A percentile compares a stretch with the other conserved stretches of the same genome.
Conservation (phyloP, 2,888 invertebrate species). For the Cantharis rustica region DNA sequence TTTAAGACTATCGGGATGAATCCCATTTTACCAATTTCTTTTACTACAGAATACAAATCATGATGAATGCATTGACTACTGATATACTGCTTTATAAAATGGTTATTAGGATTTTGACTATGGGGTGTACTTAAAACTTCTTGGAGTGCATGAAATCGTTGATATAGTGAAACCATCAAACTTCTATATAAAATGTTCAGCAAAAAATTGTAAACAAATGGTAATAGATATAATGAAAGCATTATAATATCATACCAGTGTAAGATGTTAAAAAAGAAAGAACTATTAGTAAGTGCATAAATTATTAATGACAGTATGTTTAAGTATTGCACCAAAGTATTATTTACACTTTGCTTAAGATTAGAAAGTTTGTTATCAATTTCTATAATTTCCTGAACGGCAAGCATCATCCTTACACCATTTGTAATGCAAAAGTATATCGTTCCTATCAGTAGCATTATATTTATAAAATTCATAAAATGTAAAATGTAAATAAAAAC, state of each 20-base stretch:
- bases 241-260: not conserved
- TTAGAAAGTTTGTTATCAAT: not conserved
- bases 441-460: not conserved
- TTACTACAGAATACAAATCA: too few relatives aligned
- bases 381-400: not conserved
- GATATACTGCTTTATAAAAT: too few relatives aligned
- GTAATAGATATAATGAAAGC: not conserved
- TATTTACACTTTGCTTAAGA: not conserved
- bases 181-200: too few relatives aligned
- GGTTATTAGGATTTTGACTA: too few relatives aligned
- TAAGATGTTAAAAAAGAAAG: too few relatives aligned
- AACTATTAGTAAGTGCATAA: not conserved
- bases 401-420: not conserved
- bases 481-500: not conserved
- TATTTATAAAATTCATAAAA: not conserved
- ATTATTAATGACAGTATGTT: not conserved
- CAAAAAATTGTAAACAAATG: too few relatives aligned
- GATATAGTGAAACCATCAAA: too few relatives aligned
- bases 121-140: too few relatives aligned
- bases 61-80: too few relatives aligned
- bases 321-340: not conserved
- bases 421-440: not conserved
- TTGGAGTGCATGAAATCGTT: too few relatives aligned
- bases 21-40: too few relatives aligned
- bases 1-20: too few relatives aligned